phyloP scores from a whole-genome alignment of 2,797 vertebrate genomes.

The Aulostomus chinensis region DNA sequence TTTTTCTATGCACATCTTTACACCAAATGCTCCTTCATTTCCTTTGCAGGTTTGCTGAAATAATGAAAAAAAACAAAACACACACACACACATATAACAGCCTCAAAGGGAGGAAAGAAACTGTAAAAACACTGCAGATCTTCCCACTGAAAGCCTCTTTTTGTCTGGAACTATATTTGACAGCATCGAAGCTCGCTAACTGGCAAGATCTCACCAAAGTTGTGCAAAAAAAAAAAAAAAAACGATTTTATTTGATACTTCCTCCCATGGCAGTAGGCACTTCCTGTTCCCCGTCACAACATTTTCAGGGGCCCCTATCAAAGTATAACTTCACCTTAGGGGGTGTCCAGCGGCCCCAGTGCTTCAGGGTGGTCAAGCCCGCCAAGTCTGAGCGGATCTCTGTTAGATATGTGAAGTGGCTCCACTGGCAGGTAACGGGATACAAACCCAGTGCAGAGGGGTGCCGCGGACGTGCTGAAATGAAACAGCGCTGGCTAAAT shows the following conservation, averaged over 20 bases:
- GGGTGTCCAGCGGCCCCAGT: conserved; percentile 48
- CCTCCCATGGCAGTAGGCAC: conserved; percentile 72
- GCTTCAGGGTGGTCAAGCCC: conserved; percentile 75
- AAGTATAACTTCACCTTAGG: conserved; percentile 43
- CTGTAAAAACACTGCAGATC: conserved; percentile 56
- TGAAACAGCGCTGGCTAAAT: conserved; percentile 46
- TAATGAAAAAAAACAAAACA: conserved; percentile 29
- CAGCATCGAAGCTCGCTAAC: conserved; percentile 41
- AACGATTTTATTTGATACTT: conserved; percentile 80
- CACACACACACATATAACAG: conserved; percentile 19
- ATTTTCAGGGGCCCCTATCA: conserved; percentile 71
- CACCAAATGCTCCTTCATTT: conserved; percentile 1
- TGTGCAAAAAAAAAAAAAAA: conserved; percentile 50
- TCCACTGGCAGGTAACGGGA: conserved; percentile 66
- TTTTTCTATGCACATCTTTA: neutral
- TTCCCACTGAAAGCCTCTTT: conserved; percentile 60
- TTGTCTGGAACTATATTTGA: conserved; percentile 45
- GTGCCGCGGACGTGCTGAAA: conserved; percentile 31
- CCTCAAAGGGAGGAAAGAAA: conserved; percentile 56
- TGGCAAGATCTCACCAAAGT: conserved; percentile 57
- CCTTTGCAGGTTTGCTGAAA: conserved; percentile 25
- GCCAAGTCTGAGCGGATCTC: conserved; percentile 58
- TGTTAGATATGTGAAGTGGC: conserved; percentile 55
- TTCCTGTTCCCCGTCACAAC: conserved; percentile 79
- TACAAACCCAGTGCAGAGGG: conserved; percentile 52